Conservation (phyloP, 2,888 invertebrate genomes). For the Fragum whitleyi region DNA sequence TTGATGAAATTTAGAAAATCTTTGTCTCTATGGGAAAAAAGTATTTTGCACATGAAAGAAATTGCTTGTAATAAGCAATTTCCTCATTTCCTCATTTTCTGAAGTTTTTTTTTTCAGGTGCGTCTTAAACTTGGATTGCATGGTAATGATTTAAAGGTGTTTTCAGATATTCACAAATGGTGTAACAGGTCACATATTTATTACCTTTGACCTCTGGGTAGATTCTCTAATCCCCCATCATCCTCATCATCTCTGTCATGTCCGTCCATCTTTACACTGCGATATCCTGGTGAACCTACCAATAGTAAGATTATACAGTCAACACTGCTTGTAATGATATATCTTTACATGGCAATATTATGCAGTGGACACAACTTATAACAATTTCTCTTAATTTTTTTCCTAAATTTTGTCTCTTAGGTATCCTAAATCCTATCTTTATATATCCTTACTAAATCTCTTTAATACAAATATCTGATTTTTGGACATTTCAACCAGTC, state of each 20-base stretch:
- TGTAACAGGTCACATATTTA: too few species aligned
- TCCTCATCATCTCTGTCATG: constrained; percentile 5
- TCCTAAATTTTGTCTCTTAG: too few species aligned
- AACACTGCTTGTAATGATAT: too few species aligned
- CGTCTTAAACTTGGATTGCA: background rate
- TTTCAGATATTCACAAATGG: background rate
- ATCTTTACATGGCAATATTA: too few species aligned
- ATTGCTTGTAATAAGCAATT: background rate
- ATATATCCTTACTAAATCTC: too few species aligned
- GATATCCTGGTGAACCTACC: constrained; percentile 8
- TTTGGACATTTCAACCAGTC: too few species aligned
- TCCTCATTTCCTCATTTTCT: background rate
- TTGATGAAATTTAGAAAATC: too few species aligned
- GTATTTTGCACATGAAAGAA: background rate
- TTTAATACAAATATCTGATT: too few species aligned
- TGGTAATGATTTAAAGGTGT: background rate
- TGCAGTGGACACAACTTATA: too few species aligned
- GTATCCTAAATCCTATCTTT: too few species aligned
- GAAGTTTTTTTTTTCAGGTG: background rate
- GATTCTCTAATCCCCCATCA: constrained; percentile 1
- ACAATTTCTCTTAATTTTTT: too few species aligned
- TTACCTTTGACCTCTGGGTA: constrained; percentile 48
- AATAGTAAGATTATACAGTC: background rate
- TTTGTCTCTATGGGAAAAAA: background rate
- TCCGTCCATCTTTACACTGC: constrained; percentile 25